phyloP scores from a whole-genome alignment of 2,113 vertebrate genomes.

The Actenoides hombroni region DNA sequence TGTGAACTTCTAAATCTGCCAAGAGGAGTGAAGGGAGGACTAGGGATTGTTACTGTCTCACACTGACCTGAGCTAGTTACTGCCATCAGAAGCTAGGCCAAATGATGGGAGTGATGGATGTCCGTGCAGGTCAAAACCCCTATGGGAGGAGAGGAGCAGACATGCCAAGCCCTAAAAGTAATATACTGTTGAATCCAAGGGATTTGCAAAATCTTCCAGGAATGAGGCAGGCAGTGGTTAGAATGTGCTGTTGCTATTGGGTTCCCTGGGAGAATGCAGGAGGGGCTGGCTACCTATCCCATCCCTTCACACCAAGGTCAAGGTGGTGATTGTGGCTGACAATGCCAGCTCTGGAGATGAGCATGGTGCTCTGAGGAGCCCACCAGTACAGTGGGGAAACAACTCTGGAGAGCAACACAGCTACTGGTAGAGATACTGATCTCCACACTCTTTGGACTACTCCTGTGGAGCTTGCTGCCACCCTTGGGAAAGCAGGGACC shows the following conservation, averaged over 20 bases:
- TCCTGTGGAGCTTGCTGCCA: not conserved
- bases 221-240: not conserved
- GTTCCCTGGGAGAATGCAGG: not conserved
- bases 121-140: not conserved
- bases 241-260: not conserved
- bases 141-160: not conserved
- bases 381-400: accelerated
- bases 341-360: not conserved
- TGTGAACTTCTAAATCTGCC: constrained; percentile 18
- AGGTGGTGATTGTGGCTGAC: not conserved
- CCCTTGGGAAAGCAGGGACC: not conserved
- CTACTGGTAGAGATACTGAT: not conserved
- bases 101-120: not conserved
- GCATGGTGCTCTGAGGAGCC: not conserved
- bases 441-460: not conserved
- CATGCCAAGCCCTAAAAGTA: not conserved
- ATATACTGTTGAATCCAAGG: not conserved
- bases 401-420: not conserved
- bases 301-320: not conserved
- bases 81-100: not conserved
- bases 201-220: not conserved
- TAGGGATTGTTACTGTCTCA: not conserved
- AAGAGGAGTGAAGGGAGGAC: not conserved
- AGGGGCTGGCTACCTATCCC: not conserved
- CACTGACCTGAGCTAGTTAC: not conserved